Conservation (phyloP, 2,113 vertebrate genomes). For the Cynopterus brachyotis region DNA sequence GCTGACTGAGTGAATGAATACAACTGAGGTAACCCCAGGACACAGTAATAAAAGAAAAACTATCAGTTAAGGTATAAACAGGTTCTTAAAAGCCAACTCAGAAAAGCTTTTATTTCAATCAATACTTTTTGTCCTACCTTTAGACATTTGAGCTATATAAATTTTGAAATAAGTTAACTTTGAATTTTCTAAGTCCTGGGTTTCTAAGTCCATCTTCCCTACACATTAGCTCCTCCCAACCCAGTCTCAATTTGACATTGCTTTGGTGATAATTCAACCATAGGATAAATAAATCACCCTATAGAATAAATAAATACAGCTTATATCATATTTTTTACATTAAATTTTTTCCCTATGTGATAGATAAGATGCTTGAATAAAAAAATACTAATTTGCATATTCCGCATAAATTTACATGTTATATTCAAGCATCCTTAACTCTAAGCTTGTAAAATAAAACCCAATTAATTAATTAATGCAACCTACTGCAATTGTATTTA, state of each 20-base stretch:
- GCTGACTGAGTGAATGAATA: not conserved
- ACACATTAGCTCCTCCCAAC: not conserved
- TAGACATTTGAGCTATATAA: not conserved
- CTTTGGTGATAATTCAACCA: not conserved
- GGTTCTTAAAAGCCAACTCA: not conserved
- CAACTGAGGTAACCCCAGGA: not conserved
- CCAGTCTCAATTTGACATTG: not conserved
- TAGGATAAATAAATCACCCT: constrained; percentile 28
- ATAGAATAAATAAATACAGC: constrained; percentile 8
- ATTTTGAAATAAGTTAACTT: constrained; percentile 5
- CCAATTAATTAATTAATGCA: constrained; percentile 77
- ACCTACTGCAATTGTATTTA: constrained; percentile 76
- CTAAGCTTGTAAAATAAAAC: constrained; percentile 73
- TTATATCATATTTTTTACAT: not conserved
- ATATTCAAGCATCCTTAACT: constrained; percentile 71
- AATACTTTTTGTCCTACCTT: not conserved
- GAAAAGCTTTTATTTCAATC: not conserved
- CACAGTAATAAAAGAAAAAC: not conserved
- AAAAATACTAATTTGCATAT: constrained; percentile 73
- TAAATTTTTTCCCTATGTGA: constrained; percentile 40
- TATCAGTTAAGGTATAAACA: not conserved
- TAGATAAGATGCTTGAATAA: constrained; percentile 60
- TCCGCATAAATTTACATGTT: constrained; percentile 75
- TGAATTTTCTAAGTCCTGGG: not conserved
- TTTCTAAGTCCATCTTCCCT: not conserved